These are phyloP conservation scores for Amphipyra berbera DNA, from an alignment of 2,888 invertebrate species.

Conservation along the genomic window DNA sequence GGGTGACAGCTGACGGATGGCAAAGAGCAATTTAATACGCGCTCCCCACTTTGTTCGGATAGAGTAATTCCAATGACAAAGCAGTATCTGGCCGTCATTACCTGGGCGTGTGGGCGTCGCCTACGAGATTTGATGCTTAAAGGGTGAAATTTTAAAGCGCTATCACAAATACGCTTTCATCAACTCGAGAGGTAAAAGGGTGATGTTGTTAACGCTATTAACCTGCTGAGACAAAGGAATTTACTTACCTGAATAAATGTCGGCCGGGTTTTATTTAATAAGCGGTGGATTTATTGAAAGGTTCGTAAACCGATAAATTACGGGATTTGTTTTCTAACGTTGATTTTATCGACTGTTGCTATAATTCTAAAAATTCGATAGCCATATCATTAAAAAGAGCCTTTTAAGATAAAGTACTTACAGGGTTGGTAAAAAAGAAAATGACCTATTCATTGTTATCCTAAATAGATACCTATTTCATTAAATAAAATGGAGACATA, in stretches of 20 bases:
- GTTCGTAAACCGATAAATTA: conserved; percentile 1
- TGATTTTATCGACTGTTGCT: not conserved
- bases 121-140: conserved; percentile 41
- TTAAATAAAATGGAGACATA: conserved; percentile 35
- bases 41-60: conserved; percentile 71
- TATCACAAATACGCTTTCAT: conserved; percentile 54
- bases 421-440: too few relatives aligned
- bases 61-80: conserved; percentile 76
- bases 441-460: too few relatives aligned
- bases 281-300: conserved; percentile 10
- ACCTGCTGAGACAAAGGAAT: conserved; percentile 51
- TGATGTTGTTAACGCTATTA: conserved; percentile 57
- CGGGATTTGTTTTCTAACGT: not conserved
- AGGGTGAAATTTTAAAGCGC: conserved; percentile 57
- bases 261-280: conserved; percentile 6
- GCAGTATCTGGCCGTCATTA: conserved; percentile 67
- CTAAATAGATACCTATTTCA: conserved; percentile 25
- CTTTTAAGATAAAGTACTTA: too few relatives aligned
- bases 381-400: too few relatives aligned
- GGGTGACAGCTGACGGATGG: conserved; percentile 70
- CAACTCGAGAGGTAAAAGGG: conserved; percentile 56
- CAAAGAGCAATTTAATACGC: conserved; percentile 70
- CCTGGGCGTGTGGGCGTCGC: conserved; percentile 52
- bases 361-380: too few relatives aligned
- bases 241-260: conserved; percentile 29